phyloP scores from a whole-genome alignment of 2,113 vertebrate genomes.

The Microtus richardsoni region DNA sequence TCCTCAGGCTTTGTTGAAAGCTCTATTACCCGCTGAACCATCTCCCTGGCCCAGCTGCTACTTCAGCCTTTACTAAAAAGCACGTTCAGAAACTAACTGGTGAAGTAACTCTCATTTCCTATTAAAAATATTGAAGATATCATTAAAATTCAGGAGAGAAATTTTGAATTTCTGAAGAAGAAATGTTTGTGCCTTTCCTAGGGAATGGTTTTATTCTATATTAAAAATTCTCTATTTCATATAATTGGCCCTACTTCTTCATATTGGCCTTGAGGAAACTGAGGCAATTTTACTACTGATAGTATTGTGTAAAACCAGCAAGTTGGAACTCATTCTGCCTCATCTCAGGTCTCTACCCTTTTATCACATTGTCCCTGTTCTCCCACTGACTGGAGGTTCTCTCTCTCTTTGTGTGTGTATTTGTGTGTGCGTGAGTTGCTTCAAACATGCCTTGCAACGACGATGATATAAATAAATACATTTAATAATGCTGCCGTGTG shows the following conservation, averaged over 20 bases:
- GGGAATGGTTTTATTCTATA: background rate
- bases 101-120: conserved; percentile 4
- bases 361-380: background rate
- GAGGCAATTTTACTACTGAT: background rate
- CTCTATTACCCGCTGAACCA: background rate
- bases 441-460: conserved; percentile 63
- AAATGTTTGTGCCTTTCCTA: conserved; percentile 9
- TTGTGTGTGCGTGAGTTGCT: conserved; percentile 46
- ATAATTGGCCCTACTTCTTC: background rate
- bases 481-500: conserved; percentile 51
- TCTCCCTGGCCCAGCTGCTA: background rate
- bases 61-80: background rate
- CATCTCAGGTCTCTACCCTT: background rate
- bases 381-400: background rate
- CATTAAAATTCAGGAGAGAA: background rate
- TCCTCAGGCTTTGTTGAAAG: background rate
- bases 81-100: background rate
- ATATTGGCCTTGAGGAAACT: background rate
- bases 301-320: background rate
- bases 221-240: background rate
- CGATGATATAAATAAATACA: conserved; percentile 68
- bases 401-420: conserved; percentile 20
- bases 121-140: background rate
- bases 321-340: background rate
- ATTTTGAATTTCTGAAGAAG: conserved; percentile 13